These are phyloP conservation scores for Todiramphus saurophagus DNA, from an alignment of 2,113 vertebrate species.

Conservation along the genomic window DNA sequence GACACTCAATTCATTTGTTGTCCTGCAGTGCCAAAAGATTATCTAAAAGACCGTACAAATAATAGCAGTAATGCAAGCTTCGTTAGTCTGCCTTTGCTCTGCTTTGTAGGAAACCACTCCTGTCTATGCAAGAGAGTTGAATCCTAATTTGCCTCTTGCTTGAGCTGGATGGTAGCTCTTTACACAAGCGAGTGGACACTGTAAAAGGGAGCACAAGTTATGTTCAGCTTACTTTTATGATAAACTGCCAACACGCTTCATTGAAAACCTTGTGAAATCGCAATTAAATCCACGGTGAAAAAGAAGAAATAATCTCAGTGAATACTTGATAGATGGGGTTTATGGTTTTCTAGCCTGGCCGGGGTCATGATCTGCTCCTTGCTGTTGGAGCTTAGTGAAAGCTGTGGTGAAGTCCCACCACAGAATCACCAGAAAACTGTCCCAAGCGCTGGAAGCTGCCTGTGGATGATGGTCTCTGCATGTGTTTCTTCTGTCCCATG, in stretches of 20 bases:
- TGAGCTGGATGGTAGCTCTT: neutral
- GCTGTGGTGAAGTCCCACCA: neutral
- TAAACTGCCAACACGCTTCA: neutral
- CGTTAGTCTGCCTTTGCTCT: neutral
- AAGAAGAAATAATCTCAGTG: neutral
- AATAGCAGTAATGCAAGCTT: neutral
- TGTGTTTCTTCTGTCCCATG: neutral
- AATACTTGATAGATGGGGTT: neutral
- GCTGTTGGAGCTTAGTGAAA: neutral
- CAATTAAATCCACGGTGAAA: neutral
- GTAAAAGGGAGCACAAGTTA: neutral
- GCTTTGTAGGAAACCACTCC: neutral
- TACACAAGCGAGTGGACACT: neutral
- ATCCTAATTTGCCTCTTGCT: neutral
- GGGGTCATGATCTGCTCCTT: neutral
- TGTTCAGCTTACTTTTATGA: neutral
- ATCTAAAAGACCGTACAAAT: neutral
- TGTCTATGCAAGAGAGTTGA: neutral
- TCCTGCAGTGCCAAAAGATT: neutral
- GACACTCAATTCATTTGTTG: neutral
- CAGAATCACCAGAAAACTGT: neutral
- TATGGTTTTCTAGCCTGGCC: neutral
- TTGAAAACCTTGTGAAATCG: slow-evolving; percentile 40
- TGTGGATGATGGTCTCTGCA: neutral
- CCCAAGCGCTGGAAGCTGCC: neutral